Evolutionary conservation across 92 coral and sea anemone species (phyloP).

Genomic region (Epizoanthus illoricatus): DNA sequence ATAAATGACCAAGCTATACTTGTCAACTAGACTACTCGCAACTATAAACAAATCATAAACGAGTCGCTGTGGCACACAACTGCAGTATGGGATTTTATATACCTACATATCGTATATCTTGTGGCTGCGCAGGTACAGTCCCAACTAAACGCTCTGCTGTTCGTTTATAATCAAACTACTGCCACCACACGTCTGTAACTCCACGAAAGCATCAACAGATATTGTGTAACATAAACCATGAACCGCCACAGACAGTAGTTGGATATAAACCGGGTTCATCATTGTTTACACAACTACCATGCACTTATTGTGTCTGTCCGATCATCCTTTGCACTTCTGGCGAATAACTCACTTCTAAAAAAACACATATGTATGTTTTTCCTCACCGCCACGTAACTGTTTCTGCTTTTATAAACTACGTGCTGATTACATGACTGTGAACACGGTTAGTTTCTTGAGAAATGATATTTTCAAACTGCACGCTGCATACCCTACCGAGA

Average conservation of each 20-base stretch:
- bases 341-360: not conserved
- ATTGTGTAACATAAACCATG: not conserved
- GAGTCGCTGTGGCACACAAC: not conserved
- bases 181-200: not conserved
- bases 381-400: not conserved
- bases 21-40: not conserved
- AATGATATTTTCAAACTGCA: not conserved
- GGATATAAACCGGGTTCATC: not conserved
- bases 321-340: too few relatives aligned
- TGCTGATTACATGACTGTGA: not conserved
- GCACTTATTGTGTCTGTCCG: not conserved
- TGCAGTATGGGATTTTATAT: not conserved
- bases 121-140: not conserved
- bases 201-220: not conserved
- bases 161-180: not conserved
- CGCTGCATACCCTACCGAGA: conserved; percentile 13
- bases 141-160: not conserved
- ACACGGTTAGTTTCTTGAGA: not conserved
- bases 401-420: not conserved
- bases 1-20: conserved; percentile 2
- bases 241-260: not conserved
- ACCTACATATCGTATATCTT: not conserved
- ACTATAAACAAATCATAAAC: conserved; percentile 26
- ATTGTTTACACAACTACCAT: not conserved
- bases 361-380: not conserved